These are phyloP conservation scores for Xiphorhynchus erythropygius DNA, from an alignment of 2,797 vertebrate genomes.

Conservation along the genomic window DNA sequence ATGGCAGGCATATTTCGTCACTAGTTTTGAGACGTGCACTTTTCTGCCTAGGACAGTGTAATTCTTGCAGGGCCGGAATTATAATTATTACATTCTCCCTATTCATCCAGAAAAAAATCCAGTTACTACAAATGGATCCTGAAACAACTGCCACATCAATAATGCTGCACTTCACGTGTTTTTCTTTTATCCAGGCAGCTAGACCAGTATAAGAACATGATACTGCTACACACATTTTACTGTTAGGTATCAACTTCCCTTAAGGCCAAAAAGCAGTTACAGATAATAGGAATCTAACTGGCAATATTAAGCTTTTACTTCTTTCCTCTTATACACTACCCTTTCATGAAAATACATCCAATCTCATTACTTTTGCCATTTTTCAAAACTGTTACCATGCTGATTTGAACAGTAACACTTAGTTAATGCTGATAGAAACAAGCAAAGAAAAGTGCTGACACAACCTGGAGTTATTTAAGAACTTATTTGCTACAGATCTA, in stretches of 20 bases:
- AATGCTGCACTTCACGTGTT: not conserved
- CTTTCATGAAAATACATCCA: conserved; percentile 24
- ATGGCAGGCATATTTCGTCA: not conserved
- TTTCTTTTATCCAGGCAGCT: not conserved
- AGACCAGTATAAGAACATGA: not conserved
- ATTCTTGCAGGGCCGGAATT: not conserved
- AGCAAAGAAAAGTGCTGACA: conserved; percentile 27
- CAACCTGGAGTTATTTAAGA: not conserved
- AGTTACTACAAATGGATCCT: not conserved
- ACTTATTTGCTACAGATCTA: not conserved
- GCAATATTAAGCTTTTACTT: conserved; percentile 35
- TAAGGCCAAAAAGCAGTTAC: conserved; percentile 34
- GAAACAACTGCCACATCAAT: not conserved
- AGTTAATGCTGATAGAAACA: conserved; percentile 27
- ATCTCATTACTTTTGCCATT: conserved; percentile 38
- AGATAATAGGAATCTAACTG: conserved; percentile 44
- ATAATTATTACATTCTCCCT: not conserved
- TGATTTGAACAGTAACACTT: conserved; percentile 23
- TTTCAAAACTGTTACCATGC: conserved; percentile 1
- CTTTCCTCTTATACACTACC: not conserved
- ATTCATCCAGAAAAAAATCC: not conserved
- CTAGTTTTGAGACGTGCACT: not conserved
- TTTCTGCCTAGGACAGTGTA: not conserved
- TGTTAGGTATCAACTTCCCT: conserved; percentile 28
- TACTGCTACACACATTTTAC: conserved; percentile 6